Evolutionary conservation across 2,888 invertebrate species (phyloP).

Genomic region (Minunthozetes semirufus): DNA sequence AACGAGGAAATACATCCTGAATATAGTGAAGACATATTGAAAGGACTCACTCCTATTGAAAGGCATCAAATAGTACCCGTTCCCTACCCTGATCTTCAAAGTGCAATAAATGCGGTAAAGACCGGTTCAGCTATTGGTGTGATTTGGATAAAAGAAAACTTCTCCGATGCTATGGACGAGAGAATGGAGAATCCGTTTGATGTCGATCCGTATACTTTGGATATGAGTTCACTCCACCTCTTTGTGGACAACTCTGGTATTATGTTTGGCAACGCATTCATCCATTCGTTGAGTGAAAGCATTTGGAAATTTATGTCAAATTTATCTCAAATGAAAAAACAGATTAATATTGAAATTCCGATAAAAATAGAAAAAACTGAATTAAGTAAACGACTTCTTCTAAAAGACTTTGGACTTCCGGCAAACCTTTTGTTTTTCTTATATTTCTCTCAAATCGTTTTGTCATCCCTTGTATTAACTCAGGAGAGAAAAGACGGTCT

Average conservation of each 20-base stretch:
- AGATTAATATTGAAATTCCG: conserved; percentile 17
- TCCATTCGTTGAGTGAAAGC: conserved; percentile 21
- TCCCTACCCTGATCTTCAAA: neutral
- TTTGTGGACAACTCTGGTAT: conserved; percentile 28
- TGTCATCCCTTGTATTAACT: conserved; percentile 24
- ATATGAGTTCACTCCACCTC: conserved; percentile 8
- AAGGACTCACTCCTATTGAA: neutral
- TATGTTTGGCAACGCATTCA: conserved; percentile 26
- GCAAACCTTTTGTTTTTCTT: conserved; percentile 28
- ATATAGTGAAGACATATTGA: conserved; percentile 21
- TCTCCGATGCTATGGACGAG: conserved; percentile 24
- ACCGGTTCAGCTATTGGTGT: conserved; percentile 28
- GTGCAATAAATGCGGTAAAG: conserved; percentile 15
- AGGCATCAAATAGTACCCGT: conserved; percentile 12
- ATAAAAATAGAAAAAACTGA: conserved; percentile 21
- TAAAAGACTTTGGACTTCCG: conserved; percentile 23
- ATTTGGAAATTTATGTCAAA: conserved; percentile 5
- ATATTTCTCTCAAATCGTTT: conserved; percentile 21
- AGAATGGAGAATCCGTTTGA: conserved; percentile 21
- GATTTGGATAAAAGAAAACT: conserved; percentile 29
- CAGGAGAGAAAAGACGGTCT: conserved; percentile 36
- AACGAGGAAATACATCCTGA: neutral
- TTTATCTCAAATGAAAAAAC: neutral
- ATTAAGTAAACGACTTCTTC: neutral
- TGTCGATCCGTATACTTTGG: conserved; percentile 8